Evolutionary conservation across 2,113 vertebrate species (phyloP).

Genomic region (Anser cygnoides): DNA sequence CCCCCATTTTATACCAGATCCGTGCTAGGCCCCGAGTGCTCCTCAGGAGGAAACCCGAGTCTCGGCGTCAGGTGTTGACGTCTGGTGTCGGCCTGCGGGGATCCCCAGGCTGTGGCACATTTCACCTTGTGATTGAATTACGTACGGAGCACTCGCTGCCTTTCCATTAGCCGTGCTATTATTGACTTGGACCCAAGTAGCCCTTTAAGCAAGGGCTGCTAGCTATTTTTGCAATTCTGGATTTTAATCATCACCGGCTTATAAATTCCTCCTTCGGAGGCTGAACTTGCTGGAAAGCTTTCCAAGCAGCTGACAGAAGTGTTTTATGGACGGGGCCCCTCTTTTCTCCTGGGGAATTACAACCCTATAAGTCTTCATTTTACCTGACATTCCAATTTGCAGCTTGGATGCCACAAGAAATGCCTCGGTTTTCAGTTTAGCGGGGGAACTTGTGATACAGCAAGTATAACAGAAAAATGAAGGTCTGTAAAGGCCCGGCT

Average conservation of each 20-base stretch:
- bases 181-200: slow-evolving; percentile 10
- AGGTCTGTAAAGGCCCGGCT: slow-evolving; percentile 7
- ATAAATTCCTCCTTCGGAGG: slow-evolving; percentile 43
- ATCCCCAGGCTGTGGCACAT: neutral
- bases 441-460: slow-evolving; percentile 44
- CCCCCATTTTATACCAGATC: neutral
- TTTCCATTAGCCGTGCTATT: slow-evolving; percentile 6
- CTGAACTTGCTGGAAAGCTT: slow-evolving; percentile 45
- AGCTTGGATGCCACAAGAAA: slow-evolving; percentile 63
- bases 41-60: neutral
- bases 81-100: neutral
- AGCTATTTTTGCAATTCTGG: slow-evolving; percentile 5
- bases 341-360: slow-evolving; percentile 57
- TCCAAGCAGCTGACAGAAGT: slow-evolving; percentile 48
- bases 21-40: fast-evolving
- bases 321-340: neutral
- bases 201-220: neutral
- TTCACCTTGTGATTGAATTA: neutral
- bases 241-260: slow-evolving; percentile 21
- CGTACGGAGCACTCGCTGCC: neutral
- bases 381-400: slow-evolving; percentile 70
- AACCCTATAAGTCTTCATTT: slow-evolving; percentile 64
- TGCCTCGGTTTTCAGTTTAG: slow-evolving; percentile 44
- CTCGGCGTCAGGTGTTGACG: neutral
- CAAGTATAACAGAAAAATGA: slow-evolving; percentile 56